phyloP scores from a whole-genome alignment of 2,797 vertebrate species.

The Hydrophis major region DNA sequence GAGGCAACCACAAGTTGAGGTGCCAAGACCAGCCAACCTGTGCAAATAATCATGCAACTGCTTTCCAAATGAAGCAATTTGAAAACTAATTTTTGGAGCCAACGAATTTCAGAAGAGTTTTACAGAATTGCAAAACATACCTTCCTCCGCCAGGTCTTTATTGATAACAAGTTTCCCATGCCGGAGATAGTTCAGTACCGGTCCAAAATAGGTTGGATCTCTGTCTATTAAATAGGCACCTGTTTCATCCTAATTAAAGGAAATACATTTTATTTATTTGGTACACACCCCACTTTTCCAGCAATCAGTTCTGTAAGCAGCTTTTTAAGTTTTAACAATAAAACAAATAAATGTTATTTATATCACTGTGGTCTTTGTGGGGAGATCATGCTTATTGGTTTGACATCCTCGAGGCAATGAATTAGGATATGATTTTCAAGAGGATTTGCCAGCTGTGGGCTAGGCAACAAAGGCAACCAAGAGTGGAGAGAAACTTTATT shows the following conservation, averaged over 20 bases:
- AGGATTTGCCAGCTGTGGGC: no score
- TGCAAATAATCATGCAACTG: neutral
- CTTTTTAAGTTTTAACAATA: neutral
- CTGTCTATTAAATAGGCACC: slow-evolving; percentile 98
- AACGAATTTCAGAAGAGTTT: neutral
- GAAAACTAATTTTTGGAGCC: neutral
- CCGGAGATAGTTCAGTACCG: slow-evolving; percentile 96
- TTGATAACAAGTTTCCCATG: slow-evolving; percentile 98
- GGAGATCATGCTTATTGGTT: neutral
- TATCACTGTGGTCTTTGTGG: neutral
- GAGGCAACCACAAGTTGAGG: neutral
- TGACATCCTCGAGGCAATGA: neutral
- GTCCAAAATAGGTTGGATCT: slow-evolving; percentile 96
- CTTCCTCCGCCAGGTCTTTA: slow-evolving; percentile 97
- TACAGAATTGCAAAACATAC: slow-evolving; percentile 64
- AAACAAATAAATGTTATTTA: neutral
- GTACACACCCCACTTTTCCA: neutral
- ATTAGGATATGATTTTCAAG: neutral
- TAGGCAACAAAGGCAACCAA: no score
- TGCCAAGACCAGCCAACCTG: neutral
- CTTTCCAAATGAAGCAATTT: neutral
- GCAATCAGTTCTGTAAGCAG: neutral
- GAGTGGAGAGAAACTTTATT: no score
- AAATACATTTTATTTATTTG: neutral
- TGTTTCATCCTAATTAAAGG: slow-evolving; percentile 85